These are phyloP conservation scores for Poeciliopsis turneri DNA, from an alignment of 2,797 vertebrate species.

Conservation along the genomic window DNA sequence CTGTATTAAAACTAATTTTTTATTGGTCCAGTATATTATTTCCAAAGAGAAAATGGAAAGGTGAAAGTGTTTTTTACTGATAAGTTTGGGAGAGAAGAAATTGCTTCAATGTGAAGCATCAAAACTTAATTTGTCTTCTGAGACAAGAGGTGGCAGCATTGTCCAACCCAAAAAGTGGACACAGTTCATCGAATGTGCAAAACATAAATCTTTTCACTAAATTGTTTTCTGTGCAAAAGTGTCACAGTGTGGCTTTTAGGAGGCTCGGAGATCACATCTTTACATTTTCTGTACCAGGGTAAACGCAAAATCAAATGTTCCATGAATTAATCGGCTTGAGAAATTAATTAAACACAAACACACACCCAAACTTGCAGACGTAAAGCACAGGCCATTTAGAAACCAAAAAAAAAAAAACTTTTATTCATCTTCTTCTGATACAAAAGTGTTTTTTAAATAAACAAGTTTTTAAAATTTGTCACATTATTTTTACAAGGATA, in stretches of 20 bases:
- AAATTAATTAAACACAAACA: not conserved
- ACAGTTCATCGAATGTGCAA: not conserved
- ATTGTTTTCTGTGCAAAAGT: not conserved
- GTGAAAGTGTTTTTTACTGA: not conserved
- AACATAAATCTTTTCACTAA: not conserved
- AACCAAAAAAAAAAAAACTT: slow-evolving; percentile 77
- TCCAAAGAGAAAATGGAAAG: not conserved
- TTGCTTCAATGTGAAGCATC: not conserved
- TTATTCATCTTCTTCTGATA: slow-evolving; percentile 82
- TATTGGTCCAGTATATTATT: not conserved
- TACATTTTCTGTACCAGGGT: not conserved
- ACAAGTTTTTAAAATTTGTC: slow-evolving; percentile 66
- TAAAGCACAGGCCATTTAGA: slow-evolving; percentile 37
- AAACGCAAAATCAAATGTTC: not conserved
- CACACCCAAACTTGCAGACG: slow-evolving; percentile 5
- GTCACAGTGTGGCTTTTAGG: not conserved
- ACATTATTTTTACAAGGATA: slow-evolving; percentile 89
- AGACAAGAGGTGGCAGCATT: slow-evolving; percentile 71
- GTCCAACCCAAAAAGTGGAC: slow-evolving; percentile 30
- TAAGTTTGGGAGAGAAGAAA: not conserved
- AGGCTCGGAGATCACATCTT: not conserved
- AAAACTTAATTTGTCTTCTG: slow-evolving; percentile 26
- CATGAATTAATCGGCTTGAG: not conserved
- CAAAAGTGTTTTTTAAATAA: slow-evolving; percentile 85
- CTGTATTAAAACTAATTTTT: not conserved